phyloP scores from a whole-genome alignment of 2,113 vertebrate species.

The Amphiprion percula region DNA sequence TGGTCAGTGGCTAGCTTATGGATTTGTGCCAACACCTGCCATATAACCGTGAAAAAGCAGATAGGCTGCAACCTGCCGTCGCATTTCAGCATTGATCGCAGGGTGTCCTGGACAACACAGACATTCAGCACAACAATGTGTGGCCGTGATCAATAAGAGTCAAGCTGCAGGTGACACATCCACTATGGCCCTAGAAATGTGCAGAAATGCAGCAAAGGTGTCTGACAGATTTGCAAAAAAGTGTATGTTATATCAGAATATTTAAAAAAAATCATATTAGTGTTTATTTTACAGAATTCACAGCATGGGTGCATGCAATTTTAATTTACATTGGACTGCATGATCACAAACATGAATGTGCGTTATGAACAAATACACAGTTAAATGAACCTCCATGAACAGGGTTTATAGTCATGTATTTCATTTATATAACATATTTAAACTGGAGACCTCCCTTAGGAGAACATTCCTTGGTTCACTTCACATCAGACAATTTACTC shows the following conservation, averaged over 20 bases:
- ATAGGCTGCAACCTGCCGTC: conserved; percentile 40
- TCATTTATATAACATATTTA: conserved; percentile 60
- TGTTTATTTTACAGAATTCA: too few species aligned
- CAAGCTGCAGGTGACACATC: conserved; percentile 25
- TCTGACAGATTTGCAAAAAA: conserved; percentile 2
- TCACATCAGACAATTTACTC: conserved; percentile 52
- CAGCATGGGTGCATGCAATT: neutral
- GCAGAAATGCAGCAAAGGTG: neutral
- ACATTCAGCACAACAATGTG: conserved; percentile 41
- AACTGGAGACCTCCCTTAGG: conserved; percentile 44
- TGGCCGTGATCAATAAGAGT: conserved; percentile 49
- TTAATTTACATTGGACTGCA: neutral
- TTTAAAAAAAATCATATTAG: neutral
- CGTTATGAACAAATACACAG: conserved; percentile 1
- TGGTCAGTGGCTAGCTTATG: conserved; percentile 40
- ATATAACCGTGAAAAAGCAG: conserved; percentile 34
- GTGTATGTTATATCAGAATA: neutral
- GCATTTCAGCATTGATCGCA: conserved; percentile 56
- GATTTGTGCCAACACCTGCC: conserved; percentile 44
- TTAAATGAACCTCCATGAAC: conserved; percentile 26
- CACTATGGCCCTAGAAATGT: neutral
- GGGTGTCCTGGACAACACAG: conserved; percentile 21
- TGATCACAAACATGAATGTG: neutral
- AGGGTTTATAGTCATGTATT: conserved; percentile 36
- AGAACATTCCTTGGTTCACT: conserved; percentile 53